A percentile compares a stretch with the other conserved stretches of the same genome.
Evolutionary conservation across 2,797 vertebrate genomes (phyloP).

Genomic region (Muscicapa comitata): DNA sequence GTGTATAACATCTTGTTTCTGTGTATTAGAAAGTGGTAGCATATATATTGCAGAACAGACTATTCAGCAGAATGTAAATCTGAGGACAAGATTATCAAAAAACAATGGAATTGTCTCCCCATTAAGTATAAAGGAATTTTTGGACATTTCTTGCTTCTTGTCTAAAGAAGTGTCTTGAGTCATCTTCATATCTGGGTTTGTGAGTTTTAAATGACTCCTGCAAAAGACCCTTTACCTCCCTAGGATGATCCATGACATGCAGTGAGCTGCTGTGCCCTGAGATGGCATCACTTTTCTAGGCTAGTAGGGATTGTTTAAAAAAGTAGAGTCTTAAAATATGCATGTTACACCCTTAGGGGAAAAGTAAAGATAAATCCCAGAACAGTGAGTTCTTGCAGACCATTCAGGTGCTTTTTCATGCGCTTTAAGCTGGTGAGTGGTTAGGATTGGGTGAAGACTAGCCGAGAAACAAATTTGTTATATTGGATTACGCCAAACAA

Average conservation of each 20-base stretch:
- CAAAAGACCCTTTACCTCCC: background rate
- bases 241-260: background rate
- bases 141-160: background rate
- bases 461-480: background rate
- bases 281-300: background rate
- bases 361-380: background rate
- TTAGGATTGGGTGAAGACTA: background rate
- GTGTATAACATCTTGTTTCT: background rate
- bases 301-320: background rate
- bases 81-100: background rate
- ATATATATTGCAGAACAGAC: background rate
- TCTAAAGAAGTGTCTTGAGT: background rate
- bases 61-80: background rate
- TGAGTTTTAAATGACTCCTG: background rate
- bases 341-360: background rate
- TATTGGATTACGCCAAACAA: background rate
- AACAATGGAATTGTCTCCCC: background rate
- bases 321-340: background rate
- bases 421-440: background rate
- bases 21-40: background rate
- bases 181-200: background rate
- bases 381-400: background rate
- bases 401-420: background rate
- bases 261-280: background rate
- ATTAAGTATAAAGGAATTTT: background rate